Conservation (phyloP, 1,140 invertebrate genomes). For the Drosophila melanica region DNA sequence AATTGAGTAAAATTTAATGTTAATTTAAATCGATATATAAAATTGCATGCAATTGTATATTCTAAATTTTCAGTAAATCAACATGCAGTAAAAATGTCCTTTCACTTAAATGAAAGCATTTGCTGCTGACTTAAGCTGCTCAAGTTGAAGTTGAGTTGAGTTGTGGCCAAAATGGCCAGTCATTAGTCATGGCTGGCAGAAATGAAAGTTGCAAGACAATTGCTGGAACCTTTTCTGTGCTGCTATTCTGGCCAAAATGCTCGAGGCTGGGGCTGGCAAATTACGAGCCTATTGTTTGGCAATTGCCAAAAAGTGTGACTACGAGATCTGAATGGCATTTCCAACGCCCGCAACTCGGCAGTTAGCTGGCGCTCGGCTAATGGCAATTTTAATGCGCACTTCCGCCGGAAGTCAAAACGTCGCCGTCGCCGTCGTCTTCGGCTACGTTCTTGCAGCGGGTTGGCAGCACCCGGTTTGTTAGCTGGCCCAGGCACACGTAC, state of each 20-base stretch:
- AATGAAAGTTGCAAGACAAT: conserved; percentile 36
- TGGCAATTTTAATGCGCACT: conserved; percentile 70
- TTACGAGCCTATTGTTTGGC: conserved; percentile 57
- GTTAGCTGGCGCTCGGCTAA: conserved; percentile 37
- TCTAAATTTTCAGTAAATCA: background rate
- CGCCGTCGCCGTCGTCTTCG: conserved; percentile 9
- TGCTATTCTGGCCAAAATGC: background rate
- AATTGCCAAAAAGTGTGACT: conserved; percentile 51
- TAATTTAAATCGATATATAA: background rate
- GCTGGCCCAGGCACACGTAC: conserved; percentile 43
- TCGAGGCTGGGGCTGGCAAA: conserved; percentile 31
- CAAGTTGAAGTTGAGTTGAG: background rate
- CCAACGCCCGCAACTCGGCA: background rate
- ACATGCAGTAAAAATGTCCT: background rate
- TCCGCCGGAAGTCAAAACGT: conserved; percentile 59
- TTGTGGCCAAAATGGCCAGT: conserved; percentile 2
- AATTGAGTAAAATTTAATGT: too few relatives aligned
- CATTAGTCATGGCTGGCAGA: conserved; percentile 26
- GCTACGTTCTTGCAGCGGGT: conserved; percentile 41
- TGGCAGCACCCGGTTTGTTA: conserved; percentile 26
- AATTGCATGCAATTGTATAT: background rate
- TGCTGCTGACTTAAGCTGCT: background rate
- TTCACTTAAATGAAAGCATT: background rate
- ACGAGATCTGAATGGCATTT: conserved; percentile 18
- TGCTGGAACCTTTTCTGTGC: conserved; percentile 9